phyloP scores from a whole-genome alignment of 2,888 invertebrate genomes.

The Laspeyria flexula region DNA sequence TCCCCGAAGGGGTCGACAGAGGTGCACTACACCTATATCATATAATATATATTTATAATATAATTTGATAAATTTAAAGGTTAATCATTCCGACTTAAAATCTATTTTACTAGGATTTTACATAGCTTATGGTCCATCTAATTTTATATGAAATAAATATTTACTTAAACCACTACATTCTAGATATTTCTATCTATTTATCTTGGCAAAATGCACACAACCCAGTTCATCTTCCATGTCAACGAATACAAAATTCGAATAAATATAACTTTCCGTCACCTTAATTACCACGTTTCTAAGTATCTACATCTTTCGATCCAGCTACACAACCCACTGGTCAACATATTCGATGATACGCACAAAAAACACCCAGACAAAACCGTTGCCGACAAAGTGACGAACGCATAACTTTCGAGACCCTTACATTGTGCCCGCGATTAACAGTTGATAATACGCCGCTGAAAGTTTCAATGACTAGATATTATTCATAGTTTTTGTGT shows the following conservation, averaged over 20 bases:
- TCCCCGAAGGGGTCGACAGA: too few species aligned
- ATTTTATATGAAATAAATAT: too few species aligned
- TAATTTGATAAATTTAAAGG: too few species aligned
- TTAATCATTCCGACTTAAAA: too few species aligned
- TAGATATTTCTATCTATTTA: too few species aligned
- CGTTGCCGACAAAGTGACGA: conserved; percentile 69
- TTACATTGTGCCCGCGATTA: conserved; percentile 65
- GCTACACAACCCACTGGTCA: conserved; percentile 56
- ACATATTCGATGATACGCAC: conserved; percentile 61
- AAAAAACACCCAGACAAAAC: conserved; percentile 64
- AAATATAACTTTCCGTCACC: not conserved
- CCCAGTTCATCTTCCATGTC: too few species aligned
- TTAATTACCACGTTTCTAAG: conserved; percentile 7
- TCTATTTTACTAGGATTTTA: too few species aligned
- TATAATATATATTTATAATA: too few species aligned
- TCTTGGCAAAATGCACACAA: too few species aligned
- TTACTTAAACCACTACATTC: too few species aligned
- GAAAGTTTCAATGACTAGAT: conserved; percentile 47
- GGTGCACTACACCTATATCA: too few species aligned
- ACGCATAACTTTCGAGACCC: conserved; percentile 57
- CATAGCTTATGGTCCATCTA: too few species aligned
- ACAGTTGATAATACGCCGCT: conserved; percentile 63
- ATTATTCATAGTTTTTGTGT: conserved; percentile 46
- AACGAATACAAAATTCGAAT: not conserved
- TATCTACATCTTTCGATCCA: conserved; percentile 32